Evolutionary conservation across 2,888 invertebrate genomes (phyloP).

Genomic region (Liodrosophila aerea): DNA sequence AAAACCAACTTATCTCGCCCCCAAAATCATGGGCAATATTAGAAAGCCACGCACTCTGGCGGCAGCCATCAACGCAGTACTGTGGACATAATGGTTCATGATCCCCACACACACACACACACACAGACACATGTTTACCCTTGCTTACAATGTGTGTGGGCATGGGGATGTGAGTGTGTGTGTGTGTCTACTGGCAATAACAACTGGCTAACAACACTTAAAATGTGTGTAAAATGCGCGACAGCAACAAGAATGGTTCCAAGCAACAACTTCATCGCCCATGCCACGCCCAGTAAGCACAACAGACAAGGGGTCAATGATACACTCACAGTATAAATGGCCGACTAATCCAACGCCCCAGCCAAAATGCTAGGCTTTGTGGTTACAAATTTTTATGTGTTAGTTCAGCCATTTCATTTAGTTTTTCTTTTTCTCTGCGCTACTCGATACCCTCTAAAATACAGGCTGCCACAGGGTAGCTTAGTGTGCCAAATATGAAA

Average conservation of each 20-base stretch:
- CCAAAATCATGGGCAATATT: constrained; percentile 68
- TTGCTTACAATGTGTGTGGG: neutral
- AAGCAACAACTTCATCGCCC: constrained; percentile 57
- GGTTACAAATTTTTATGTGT: constrained; percentile 73
- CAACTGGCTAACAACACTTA: constrained; percentile 72
- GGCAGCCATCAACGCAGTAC: constrained; percentile 61
- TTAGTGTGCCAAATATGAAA: too few species aligned
- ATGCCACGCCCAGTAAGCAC: constrained; percentile 29
- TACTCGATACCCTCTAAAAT: constrained; percentile 35
- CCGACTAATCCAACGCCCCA: constrained; percentile 12
- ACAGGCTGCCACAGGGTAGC: too few species aligned
- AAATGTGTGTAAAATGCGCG: constrained; percentile 72
- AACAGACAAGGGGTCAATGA: constrained; percentile 15
- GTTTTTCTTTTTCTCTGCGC: constrained; percentile 26
- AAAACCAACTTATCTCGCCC: constrained; percentile 51
- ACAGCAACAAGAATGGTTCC: constrained; percentile 49
- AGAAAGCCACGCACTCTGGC: constrained; percentile 55
- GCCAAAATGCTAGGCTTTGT: constrained; percentile 48
- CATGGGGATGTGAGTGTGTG: neutral
- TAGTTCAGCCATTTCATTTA: constrained; percentile 63
- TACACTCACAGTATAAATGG: neutral
- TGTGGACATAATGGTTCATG: constrained; percentile 68
- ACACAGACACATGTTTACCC: constrained; percentile 33
- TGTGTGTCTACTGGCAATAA: constrained; percentile 41
- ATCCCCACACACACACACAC: constrained; percentile 30